These are phyloP conservation scores for Drosophila percnosoma DNA, from an alignment of 2,888 invertebrate genomes.

Conservation along the genomic window DNA sequence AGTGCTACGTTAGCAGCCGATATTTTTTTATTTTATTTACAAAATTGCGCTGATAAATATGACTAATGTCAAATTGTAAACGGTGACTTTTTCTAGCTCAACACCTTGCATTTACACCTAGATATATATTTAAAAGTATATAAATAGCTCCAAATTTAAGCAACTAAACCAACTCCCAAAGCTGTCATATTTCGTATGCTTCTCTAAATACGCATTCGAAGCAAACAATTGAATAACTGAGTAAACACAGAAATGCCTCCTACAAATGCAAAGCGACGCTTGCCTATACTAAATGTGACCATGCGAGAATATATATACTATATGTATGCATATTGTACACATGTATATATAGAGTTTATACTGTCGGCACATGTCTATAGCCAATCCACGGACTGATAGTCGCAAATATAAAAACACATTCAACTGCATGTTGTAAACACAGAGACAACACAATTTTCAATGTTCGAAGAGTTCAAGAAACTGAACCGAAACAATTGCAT, in stretches of 20 bases:
- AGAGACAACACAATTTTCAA: background rate
- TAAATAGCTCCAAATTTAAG: background rate
- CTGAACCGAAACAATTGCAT: background rate
- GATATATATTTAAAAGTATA: background rate
- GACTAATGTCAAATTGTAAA: slow-evolving; percentile 28
- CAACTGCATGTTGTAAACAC: slow-evolving; percentile 31
- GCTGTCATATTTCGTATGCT: background rate
- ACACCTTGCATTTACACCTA: background rate
- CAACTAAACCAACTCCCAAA: slow-evolving; percentile 29
- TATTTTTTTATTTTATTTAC: background rate
- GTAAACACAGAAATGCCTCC: slow-evolving; percentile 19
- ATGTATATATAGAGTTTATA: background rate
- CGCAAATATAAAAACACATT: slow-evolving; percentile 12
- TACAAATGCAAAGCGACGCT: slow-evolving; percentile 21
- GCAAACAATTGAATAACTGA: slow-evolving; percentile 30
- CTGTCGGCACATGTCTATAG: slow-evolving; percentile 12
- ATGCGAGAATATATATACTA: slow-evolving; percentile 4
- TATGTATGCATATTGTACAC: background rate
- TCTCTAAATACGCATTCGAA: slow-evolving; percentile 12
- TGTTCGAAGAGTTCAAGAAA: slow-evolving; percentile 6
- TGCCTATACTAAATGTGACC: slow-evolving; percentile 7
- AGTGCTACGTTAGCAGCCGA: slow-evolving; percentile 7
- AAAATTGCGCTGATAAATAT: slow-evolving; percentile 2
- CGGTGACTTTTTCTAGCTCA: background rate
- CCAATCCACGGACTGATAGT: slow-evolving; percentile 39